Conservation (phyloP, 2,113 vertebrate species). For the Acanthisitta chloris region DNA sequence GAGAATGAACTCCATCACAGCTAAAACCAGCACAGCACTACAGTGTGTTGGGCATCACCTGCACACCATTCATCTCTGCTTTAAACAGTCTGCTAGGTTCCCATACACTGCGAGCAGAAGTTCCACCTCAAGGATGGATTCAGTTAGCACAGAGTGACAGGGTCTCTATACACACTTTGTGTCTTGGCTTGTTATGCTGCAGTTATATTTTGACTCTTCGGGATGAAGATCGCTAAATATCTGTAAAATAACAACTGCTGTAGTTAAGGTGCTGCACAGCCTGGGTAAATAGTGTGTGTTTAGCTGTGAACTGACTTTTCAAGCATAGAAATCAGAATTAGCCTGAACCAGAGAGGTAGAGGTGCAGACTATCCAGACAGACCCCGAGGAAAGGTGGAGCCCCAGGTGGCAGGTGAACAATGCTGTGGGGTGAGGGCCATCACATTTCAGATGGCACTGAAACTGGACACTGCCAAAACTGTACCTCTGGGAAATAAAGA, state of each 20-base stretch:
- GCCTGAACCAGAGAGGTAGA: not conserved
- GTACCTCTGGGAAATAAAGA: not conserved
- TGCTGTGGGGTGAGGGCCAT: not conserved
- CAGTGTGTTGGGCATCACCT: too few relatives aligned
- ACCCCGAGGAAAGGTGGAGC: constrained; percentile 44
- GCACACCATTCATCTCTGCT: not conserved
- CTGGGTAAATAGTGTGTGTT: not conserved
- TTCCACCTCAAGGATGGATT: not conserved
- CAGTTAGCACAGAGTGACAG: not conserved
- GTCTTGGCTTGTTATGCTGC: not conserved
- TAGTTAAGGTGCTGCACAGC: not conserved
- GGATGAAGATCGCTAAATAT: not conserved
- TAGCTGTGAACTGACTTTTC: not conserved
- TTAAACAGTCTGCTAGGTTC: not conserved
- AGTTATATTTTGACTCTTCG: not conserved
- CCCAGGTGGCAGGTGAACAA: constrained; percentile 64
- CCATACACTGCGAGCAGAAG: not conserved
- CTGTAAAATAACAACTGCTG: not conserved
- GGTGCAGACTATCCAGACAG: not conserved
- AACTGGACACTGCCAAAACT: not conserved
- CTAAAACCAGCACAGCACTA: too few relatives aligned
- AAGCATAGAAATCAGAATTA: not conserved
- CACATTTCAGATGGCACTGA: not conserved
- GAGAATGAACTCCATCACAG: too few relatives aligned
- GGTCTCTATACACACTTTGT: not conserved